Conservation (phyloP, 2,113 vertebrate genomes). For the Protomyctophum bolini region DNA sequence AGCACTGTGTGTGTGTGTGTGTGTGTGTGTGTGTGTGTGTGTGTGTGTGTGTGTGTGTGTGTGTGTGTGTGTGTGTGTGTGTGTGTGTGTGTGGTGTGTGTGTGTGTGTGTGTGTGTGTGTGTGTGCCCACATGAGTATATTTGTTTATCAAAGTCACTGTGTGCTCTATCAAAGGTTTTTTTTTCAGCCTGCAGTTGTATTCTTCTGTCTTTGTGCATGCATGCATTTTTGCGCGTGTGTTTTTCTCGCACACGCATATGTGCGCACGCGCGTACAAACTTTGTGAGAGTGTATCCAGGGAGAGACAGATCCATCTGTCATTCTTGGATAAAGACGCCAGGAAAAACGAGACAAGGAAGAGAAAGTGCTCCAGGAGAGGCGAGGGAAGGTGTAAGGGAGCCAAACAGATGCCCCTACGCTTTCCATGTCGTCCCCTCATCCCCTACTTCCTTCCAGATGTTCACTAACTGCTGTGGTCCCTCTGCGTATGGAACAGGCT, state of each 20-base stretch:
- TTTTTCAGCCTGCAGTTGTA: constrained; percentile 56
- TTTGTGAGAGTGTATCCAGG: too few species aligned
- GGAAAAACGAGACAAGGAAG: constrained; percentile 68
- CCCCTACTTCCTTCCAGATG: constrained; percentile 62
- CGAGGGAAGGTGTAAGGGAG: constrained; percentile 40
- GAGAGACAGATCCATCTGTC: constrained; percentile 29
- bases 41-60: neutral
- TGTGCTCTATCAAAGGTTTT: constrained; percentile 49
- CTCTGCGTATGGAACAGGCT: constrained; percentile 31
- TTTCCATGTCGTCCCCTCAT: constrained; percentile 60
- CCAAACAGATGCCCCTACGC: constrained; percentile 61
- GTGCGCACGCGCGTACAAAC: neutral
- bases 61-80: constrained; percentile 3
- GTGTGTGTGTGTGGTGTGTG: constrained; percentile 1
- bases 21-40: constrained; percentile 34
- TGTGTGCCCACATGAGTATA: constrained; percentile 45
- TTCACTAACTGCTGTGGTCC: constrained; percentile 51
- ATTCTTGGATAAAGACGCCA: constrained; percentile 71
- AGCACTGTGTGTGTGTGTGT: constrained; percentile 54
- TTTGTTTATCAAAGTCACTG: constrained; percentile 72
- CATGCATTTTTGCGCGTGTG: constrained; percentile 9
- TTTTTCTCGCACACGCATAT: too few species aligned
- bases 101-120: constrained; percentile 4
- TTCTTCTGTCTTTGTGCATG: constrained; percentile 41
- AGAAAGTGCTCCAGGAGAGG: constrained; percentile 58